Evolutionary conservation across 2,797 vertebrate genomes (phyloP), one percentile per base, ranked within the genome.

Genomic region (Acanthopagrus latus): DNA sequence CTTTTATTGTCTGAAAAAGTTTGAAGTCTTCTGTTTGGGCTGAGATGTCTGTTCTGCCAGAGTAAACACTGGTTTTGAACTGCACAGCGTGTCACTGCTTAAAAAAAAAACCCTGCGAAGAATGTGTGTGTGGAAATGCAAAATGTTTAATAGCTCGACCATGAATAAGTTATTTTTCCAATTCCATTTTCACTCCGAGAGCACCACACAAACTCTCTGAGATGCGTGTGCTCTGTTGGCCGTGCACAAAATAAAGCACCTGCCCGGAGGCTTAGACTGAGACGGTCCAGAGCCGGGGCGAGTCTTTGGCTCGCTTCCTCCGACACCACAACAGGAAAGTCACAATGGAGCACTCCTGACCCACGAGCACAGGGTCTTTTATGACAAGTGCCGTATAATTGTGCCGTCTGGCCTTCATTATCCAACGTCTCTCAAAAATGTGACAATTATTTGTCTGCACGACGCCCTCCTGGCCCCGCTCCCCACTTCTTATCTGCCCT

Each of bases 331-430:
- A 64, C 70, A 71, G 55, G 12, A 27, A 88, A 87, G 76, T 76
- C 77, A 80, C 77, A 82, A 70, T 52, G 44, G 65, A 79, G 13
- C 58, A 20, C 69, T 82, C 67, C 38, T 88, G 84, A 89, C 85
- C 86, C 62, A 57, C 76, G 50, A 87, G 58, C 60, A 66, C 64
- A 23, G 9, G 41, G 13, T 73, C 74, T 85, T 88, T 92, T 85
- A 87, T 82, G 64, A 90, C 69, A 41, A 86, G 71, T 83, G 81
- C 79, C 73, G 23, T 80, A 78, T 88, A 91, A 90, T 89, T 85
- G 74, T 75, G 33, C 70, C 4, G 84, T 90, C 88, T 93, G 87
- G 81, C 84, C 81, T 64, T 62, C 82, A 88, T 90, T 91, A 86
- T 86, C 88, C 71, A 74, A 58, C 67, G 64, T 90, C 83, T 91